Evolutionary conservation across 2,888 invertebrate genomes (phyloP).

Genomic region (Orthonevra nobilis): DNA sequence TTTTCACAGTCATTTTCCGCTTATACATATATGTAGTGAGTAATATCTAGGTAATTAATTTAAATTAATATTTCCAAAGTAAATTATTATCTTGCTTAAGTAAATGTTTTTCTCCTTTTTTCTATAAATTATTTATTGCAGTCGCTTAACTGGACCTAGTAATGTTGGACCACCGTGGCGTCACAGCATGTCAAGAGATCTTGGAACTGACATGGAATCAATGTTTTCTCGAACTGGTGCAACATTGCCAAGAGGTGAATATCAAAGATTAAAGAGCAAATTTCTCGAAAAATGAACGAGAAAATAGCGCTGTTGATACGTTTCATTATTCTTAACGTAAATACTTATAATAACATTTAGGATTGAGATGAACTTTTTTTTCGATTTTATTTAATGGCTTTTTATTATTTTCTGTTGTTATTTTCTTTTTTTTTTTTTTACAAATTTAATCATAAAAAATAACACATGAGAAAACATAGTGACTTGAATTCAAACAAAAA

Average conservation of each 20-base stretch:
- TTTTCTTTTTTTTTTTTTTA: constrained; percentile 16
- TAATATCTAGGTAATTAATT: no score
- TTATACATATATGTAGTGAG: background rate
- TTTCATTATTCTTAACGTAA: constrained; percentile 58
- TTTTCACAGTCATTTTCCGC: background rate
- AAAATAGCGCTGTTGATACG: constrained; percentile 61
- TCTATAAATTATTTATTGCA: constrained; percentile 70
- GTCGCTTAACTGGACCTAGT: constrained; percentile 77
- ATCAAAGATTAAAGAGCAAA: constrained; percentile 80
- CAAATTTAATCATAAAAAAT: constrained; percentile 34
- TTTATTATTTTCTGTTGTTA: constrained; percentile 40
- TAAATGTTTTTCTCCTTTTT: constrained; percentile 1
- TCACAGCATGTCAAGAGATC: constrained; percentile 84
- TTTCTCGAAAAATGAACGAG: constrained; percentile 78
- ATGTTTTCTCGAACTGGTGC: constrained; percentile 84
- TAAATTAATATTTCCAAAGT: no score
- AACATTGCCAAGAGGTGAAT: constrained; percentile 87
- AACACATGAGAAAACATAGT: constrained; percentile 63
- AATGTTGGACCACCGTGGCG: constrained; percentile 82
- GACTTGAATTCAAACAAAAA: constrained; percentile 63
- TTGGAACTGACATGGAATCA: constrained; percentile 87
- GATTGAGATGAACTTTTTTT: constrained; percentile 51
- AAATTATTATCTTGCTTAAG: background rate
- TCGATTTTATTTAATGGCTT: constrained; percentile 56
- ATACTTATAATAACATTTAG: constrained; percentile 56